These are phyloP conservation scores for Adineta ricciae DNA, from an alignment of 2,888 invertebrate genomes.

Conservation along the genomic window DNA sequence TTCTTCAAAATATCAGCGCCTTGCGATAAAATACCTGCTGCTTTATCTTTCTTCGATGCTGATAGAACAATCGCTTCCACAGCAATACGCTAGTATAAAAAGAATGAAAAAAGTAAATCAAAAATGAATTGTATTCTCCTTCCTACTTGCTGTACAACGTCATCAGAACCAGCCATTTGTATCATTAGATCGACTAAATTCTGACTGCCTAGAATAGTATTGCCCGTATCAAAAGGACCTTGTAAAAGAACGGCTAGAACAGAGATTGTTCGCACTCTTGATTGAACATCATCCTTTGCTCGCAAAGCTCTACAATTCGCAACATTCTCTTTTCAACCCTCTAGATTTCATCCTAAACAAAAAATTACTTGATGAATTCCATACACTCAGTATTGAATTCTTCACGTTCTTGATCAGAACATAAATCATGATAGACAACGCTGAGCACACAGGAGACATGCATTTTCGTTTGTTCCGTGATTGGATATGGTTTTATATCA, in stretches of 20 bases:
- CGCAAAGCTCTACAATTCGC: slow-evolving; percentile 11
- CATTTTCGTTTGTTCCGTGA: slow-evolving; percentile 75
- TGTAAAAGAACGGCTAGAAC: neutral
- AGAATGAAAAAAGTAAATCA: neutral
- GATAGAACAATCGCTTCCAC: slow-evolving; percentile 93
- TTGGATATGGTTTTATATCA: slow-evolving; percentile 58
- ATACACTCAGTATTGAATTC: slow-evolving; percentile 42
- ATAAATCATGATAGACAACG: slow-evolving; percentile 86
- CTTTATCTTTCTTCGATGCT: slow-evolving; percentile 91
- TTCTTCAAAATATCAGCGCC: slow-evolving; percentile 86
- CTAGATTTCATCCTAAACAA: neutral
- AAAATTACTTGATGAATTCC: slow-evolving; percentile 41
- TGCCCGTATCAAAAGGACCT: slow-evolving; percentile 86
- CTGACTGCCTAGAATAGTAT: slow-evolving; percentile 53
- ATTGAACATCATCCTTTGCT: neutral
- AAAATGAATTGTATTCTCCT: neutral
- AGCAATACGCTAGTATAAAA: slow-evolving; percentile 63
- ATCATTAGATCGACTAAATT: slow-evolving; percentile 90
- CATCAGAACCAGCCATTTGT: slow-evolving; percentile 88
- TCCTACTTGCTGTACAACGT: slow-evolving; percentile 62
- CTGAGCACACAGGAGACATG: slow-evolving; percentile 81
- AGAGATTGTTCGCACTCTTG: neutral
- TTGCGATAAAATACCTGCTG: slow-evolving; percentile 72
- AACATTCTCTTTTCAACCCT: neutral
- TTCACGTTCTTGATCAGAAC: slow-evolving; percentile 64